Evolutionary conservation across 2,888 invertebrate genomes (phyloP), one percentile per base, ranked within the genome.

Genomic region (Tortrix viridana): DNA sequence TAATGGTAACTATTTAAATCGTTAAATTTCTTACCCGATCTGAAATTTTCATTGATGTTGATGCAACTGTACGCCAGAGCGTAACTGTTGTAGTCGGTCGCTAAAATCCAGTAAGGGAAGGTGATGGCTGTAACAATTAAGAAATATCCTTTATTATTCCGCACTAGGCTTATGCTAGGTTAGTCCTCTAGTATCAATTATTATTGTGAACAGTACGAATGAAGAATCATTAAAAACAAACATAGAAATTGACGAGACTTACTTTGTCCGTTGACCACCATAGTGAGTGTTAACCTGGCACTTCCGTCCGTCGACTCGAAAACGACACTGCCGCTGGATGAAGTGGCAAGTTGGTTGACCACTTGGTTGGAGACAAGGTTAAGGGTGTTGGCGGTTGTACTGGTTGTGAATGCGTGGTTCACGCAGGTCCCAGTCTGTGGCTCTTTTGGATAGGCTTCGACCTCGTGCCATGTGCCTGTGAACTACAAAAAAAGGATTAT

Each of bases 61-160:
- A 80, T 79, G 71, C 95, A 95, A 49, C 93, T 93, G 90, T 94
- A 95, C 1, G 94, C 93, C 4, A 95, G 90, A 0, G 94, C 85
- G 69, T 93, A 95, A 65, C 85, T 86, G 0, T 82, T 81, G 74
- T 95, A 85, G 62, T 95, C 94, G 0, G 94, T 94, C 43, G 89
- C 93, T 19, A 95, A 68, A n/a, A 95, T 79, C 93, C 93, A 94
- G 73, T 94, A 94, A 6, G 60, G 60, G 16, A 48, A 12, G 20
- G 16, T 12, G 14, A 54, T 49, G n/a, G 18, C 52, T 52, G 48
- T 12, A 54, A 54, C 9, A 38, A 48, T 19, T 3, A 26, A 12
- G 3, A 44, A 19, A 44, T 3, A 0, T 32, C 32, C 0, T 9
- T 32, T 0, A 12, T 32, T 12, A 26, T 26, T 26, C 0, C 23